These are phyloP conservation scores for Coelopa frigida DNA, from an alignment of 1,140 invertebrate species.

Conservation along the genomic window DNA sequence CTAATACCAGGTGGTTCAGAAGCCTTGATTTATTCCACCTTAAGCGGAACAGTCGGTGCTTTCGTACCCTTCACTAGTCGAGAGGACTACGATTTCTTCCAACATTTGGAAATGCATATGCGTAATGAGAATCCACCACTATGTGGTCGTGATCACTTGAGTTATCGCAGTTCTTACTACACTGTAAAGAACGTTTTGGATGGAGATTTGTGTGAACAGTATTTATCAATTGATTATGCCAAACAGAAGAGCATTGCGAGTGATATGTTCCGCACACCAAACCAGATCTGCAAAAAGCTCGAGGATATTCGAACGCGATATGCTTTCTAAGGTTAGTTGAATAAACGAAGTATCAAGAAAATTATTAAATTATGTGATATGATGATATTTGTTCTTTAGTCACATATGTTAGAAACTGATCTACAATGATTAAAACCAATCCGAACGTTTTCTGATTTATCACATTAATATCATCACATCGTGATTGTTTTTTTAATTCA, in stretches of 20 bases:
- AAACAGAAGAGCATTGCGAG: conserved; percentile 94
- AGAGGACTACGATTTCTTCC: conserved; percentile 99
- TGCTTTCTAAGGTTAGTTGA: conserved; percentile 67
- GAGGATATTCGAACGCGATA: conserved; percentile 92
- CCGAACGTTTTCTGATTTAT: conserved; percentile 6
- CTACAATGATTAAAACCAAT: conserved; percentile 10
- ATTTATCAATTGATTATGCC: conserved; percentile 85
- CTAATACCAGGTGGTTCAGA: conserved; percentile 96
- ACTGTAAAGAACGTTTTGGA: conserved; percentile 98
- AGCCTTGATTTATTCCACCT: conserved; percentile 89
- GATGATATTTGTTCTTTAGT: conserved; percentile 7
- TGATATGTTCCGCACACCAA: conserved; percentile 88
- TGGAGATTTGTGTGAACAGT: conserved; percentile 98
- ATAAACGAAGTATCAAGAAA: background rate
- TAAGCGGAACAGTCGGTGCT: conserved; percentile 93
- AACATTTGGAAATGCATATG: conserved; percentile 99
- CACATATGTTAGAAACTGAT: conserved; percentile 11
- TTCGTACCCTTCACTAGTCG: conserved; percentile 96
- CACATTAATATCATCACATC: background rate
- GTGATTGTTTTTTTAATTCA: too few relatives aligned
- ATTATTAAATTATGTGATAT: conserved; percentile 3
- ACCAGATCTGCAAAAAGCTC: conserved; percentile 93
- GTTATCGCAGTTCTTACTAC: conserved; percentile 95
- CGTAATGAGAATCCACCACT: conserved; percentile 91
- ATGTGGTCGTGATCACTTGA: conserved; percentile 95